Conservation (phyloP, 2,113 vertebrate genomes). For the rabbit (Oryctolagus cuniculus) region mOryCun1.1 NC_091449.1:21568501-21569000, state of each 20-base stretch:
- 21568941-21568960: background rate
- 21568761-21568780: constrained; percentile 90
- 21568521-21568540: background rate
- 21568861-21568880: constrained; percentile 96
- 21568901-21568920: constrained; percentile 92
- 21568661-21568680: background rate
- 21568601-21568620: background rate
- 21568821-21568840: constrained; percentile 95
- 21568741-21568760: constrained; percentile 95
- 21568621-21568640: background rate
- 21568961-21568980: background rate
- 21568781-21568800: constrained; percentile 93
- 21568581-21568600: background rate
- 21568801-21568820: constrained; percentile 91
- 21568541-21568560: background rate
- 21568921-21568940: constrained; percentile 92
- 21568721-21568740: constrained; percentile 75
- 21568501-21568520: background rate
- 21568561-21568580: background rate
- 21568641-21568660: background rate
- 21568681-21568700: background rate
- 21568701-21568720: background rate
- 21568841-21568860: constrained; percentile 98
- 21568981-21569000: background rate
- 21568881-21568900: constrained; percentile 92